Evolutionary conservation across 92 coral and sea anemone species (phyloP), one percentile per base, ranked within the genome.

Genomic region (Scolanthus callimorphus): DNA sequence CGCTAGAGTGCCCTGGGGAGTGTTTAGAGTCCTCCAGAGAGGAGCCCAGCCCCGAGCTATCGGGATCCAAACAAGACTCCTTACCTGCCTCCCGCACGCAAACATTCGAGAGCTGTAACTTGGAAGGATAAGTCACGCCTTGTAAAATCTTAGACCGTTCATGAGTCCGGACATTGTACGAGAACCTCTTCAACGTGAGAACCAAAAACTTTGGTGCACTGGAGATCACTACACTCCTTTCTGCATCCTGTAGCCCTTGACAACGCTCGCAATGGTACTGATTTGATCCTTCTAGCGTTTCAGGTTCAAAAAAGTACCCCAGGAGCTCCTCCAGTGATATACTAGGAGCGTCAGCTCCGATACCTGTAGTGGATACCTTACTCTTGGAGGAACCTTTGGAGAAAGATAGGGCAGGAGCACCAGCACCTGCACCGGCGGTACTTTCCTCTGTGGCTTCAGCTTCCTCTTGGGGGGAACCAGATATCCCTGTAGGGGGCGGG

Each of bases 201-300:
- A 92, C 88, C 24, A 92, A 86, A 46, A 74, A 88, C 17, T 62
- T 60, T 0, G 98, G 90, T 25, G 90, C 82, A 50, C 70, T 83
- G 8, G 88, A 55, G 56, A 92, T 89, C 29, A 79, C 80, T 19
- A 92, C 96, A 27, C 84, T 82, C 10, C 98, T 84, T 39, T 92
- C 98, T 1, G 94, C 98, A 27, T 88, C 98, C 65, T 89, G 96
- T 21, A 84, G 58, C 31, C 91, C 75, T 44, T 83, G 81, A 41
- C 98, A 92, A 48, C 75, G 82, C 49, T 92, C 96, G 37, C 98
- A 92, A 58, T 79, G 87, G 52, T 92, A 92, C 60, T 82, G 88
- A 51, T 92, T 92, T 6, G 88, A 72, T 2, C 98, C 98, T 47
- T 85, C 63, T 2, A 92, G 73, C 67, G 77, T 62, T 51, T 92